A percentile compares a stretch with the other conserved stretches of the same genome.
These are phyloP conservation scores for Colaptes auratus DNA, from an alignment of 2,113 vertebrate species.

Conservation along the genomic window DNA sequence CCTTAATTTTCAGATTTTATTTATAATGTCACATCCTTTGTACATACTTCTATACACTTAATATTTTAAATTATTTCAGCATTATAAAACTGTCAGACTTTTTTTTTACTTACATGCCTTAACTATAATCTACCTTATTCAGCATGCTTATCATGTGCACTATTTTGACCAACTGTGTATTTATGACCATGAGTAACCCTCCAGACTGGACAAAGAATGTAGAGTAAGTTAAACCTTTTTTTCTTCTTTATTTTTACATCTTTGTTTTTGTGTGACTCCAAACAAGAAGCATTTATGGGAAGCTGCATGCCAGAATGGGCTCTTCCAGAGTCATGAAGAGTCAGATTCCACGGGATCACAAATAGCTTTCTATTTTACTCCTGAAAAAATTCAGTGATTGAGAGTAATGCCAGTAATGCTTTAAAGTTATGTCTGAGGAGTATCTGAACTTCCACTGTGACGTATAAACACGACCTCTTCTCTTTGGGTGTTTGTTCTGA, in stretches of 20 bases:
- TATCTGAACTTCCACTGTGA: neutral
- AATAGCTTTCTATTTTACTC: neutral
- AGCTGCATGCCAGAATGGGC: neutral
- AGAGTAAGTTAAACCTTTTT: constrained; percentile 87
- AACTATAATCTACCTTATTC: constrained; percentile 90
- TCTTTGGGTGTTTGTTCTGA: neutral
- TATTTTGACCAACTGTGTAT: constrained; percentile 99
- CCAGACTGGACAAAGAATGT: constrained; percentile 97
- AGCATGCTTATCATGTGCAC: constrained; percentile 99
- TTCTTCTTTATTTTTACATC: neutral
- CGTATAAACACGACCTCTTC: neutral
- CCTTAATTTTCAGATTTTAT: neutral
- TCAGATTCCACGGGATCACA: neutral
- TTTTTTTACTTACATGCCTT: constrained; percentile 78
- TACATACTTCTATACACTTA: neutral
- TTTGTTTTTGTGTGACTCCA: neutral
- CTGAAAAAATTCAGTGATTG: neutral
- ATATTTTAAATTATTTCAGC: neutral
- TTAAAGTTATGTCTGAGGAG: neutral
- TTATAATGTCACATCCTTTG: neutral
- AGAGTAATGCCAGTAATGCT: neutral
- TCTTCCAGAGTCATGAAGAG: neutral
- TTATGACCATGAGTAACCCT: constrained; percentile 99
- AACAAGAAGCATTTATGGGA: neutral
- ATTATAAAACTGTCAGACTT: neutral